These are phyloP conservation scores for Arctopsyche grandis DNA, from an alignment of 1,140 invertebrate genomes.

Conservation along the genomic window DNA sequence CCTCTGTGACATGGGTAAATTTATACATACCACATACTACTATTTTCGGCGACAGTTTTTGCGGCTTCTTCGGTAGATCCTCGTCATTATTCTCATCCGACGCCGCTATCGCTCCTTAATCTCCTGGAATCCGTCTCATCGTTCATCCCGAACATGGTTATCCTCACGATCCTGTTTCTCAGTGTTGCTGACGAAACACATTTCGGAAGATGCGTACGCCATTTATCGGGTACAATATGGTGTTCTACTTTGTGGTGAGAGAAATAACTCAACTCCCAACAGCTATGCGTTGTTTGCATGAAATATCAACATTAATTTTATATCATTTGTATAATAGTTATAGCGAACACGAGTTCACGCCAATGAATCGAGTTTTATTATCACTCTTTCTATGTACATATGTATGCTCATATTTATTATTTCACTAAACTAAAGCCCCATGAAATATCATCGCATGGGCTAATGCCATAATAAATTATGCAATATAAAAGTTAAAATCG, in stretches of 20 bases:
- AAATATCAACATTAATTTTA: conserved; percentile 27
- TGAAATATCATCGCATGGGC: too few species aligned
- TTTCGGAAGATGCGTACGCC: conserved; percentile 8
- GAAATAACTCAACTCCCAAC: background rate
- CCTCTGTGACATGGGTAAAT: too few species aligned
- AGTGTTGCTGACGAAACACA: conserved; percentile 22
- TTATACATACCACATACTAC: too few species aligned
- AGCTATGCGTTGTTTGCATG: background rate
- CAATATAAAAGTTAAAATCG: too few species aligned
- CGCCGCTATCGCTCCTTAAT: background rate
- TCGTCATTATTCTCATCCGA: background rate
- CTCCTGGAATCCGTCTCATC: background rate
- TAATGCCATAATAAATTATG: too few species aligned
- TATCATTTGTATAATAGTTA: conserved; percentile 29
- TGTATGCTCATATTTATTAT: too few species aligned
- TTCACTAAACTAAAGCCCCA: too few species aligned
- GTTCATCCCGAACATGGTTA: conserved; percentile 5
- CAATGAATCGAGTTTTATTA: conserved; percentile 3
- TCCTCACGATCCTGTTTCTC: conserved; percentile 11
- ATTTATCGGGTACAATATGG: conserved; percentile 27
- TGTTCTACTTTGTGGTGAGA: background rate
- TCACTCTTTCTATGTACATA: background rate
- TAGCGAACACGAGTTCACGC: background rate
- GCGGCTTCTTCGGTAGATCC: background rate
- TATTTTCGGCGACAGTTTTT: background rate